Evolutionary conservation across 2,888 invertebrate species (phyloP).

Genomic region (Spilarctia lutea): DNA sequence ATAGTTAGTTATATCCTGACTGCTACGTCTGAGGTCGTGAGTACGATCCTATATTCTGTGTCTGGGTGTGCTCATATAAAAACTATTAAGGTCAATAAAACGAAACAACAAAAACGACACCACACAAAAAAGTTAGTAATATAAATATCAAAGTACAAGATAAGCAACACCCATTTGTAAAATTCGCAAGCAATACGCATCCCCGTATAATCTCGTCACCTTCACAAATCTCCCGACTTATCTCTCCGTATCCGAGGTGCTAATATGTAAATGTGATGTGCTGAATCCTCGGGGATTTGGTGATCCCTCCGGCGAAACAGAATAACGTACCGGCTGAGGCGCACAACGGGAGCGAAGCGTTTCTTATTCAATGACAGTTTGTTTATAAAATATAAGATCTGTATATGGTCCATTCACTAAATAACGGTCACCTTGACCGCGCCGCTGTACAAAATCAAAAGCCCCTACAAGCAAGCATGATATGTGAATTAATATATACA

Average conservation of each 20-base stretch:
- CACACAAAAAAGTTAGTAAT: background rate
- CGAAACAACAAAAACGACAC: too few species aligned
- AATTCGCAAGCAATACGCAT: conserved; percentile 10
- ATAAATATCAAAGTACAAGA: background rate
- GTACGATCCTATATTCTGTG: too few species aligned
- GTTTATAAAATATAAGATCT: conserved; percentile 35
- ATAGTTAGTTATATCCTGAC: too few species aligned
- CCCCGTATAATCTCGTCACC: conserved; percentile 16
- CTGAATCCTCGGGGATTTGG: conserved; percentile 44
- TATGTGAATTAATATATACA: too few species aligned
- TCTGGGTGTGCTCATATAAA: too few species aligned
- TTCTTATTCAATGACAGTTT: conserved; percentile 27
- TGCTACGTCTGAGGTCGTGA: too few species aligned
- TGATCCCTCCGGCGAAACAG: conserved; percentile 47
- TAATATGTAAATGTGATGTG: conserved; percentile 58
- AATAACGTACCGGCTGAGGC: conserved; percentile 50
- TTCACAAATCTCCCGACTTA: conserved; percentile 23
- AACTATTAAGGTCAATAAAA: too few species aligned
- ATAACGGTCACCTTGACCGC: too few species aligned
- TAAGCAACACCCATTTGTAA: background rate
- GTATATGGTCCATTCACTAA: too few species aligned
- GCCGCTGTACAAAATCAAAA: too few species aligned
- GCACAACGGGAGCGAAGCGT: conserved; percentile 26
- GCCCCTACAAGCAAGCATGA: too few species aligned
- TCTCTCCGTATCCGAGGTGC: conserved; percentile 31